Conservation (phyloP, 53 echinoderm and acorn worm genomes). For the Astropecten irregularis region DNA sequence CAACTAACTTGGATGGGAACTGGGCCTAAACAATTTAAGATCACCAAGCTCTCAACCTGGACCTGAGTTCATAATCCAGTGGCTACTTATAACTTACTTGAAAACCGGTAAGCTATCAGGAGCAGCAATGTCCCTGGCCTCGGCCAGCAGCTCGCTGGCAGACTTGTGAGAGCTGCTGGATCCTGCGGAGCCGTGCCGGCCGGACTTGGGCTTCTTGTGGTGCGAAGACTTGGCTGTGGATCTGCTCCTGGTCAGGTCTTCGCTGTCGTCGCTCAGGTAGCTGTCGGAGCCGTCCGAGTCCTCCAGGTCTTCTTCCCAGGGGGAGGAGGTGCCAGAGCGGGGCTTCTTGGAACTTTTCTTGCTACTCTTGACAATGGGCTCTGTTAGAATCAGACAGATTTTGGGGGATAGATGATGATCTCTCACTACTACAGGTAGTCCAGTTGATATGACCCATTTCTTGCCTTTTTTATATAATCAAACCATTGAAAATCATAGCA, state of each 20-base stretch:
- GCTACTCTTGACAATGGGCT: conserved; percentile 43
- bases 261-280: conserved; percentile 56
- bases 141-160: conserved; percentile 85
- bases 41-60: no score
- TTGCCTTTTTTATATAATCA: no score
- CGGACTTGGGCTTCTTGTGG: conserved; percentile 19
- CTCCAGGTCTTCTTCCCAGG: background rate
- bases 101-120: conserved; percentile 72
- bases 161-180: conserved; percentile 85
- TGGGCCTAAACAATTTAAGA: no score
- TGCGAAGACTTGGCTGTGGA: conserved; percentile 42
- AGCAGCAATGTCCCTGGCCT: conserved; percentile 87
- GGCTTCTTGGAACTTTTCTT: conserved; percentile 50
- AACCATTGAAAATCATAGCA: no score
- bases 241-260: conserved; percentile 48
- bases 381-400: conserved; percentile 14
- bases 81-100: no score
- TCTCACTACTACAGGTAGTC: no score
- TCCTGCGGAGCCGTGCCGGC: conserved; percentile 32
- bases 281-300: conserved; percentile 40
- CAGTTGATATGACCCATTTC: no score
- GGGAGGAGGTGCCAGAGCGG: conserved; percentile 22
- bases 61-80: no score
- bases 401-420: background rate
- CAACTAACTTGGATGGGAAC: no score